Percentiles rank a stretch among this genome's conserved stretches.
These are phyloP conservation scores for Triplophysa dalaica DNA, from an alignment of 2,113 vertebrate genomes.

Conservation along the genomic window DNA sequence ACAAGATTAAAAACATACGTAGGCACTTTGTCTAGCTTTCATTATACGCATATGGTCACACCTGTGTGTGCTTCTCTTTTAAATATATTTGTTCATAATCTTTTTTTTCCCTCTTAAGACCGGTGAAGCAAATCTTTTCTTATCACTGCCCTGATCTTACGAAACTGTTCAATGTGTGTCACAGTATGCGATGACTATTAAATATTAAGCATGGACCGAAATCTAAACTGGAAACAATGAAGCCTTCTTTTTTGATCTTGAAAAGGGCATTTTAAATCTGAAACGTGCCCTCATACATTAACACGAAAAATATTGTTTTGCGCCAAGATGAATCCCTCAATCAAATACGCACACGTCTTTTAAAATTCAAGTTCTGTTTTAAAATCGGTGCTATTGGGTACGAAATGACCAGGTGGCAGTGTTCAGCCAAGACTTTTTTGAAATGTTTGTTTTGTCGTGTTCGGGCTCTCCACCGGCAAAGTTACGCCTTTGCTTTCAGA, in stretches of 20 bases:
- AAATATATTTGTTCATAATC: slow-evolving; percentile 35
- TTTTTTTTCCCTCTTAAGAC: slow-evolving; percentile 22
- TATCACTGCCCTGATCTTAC: slow-evolving; percentile 56
- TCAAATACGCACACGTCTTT: slow-evolving; percentile 34
- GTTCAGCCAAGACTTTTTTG: slow-evolving; percentile 29
- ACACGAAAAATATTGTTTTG: slow-evolving; percentile 33
- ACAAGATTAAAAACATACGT: slow-evolving; percentile 36
- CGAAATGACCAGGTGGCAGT: slow-evolving; percentile 43
- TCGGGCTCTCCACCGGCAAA: slow-evolving; percentile 46
- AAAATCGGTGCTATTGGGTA: slow-evolving; percentile 52
- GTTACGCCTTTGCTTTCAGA: slow-evolving; percentile 47
- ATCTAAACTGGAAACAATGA: slow-evolving; percentile 38
- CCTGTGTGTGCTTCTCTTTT: slow-evolving; percentile 12
- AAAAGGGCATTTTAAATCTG: slow-evolving; percentile 25
- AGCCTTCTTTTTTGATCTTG: not conserved
- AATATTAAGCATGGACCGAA: not conserved
- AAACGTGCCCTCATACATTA: slow-evolving; percentile 12
- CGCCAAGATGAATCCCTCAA: slow-evolving; percentile 37
- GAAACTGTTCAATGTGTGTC: slow-evolving; percentile 40
- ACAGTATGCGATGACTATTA: slow-evolving; percentile 31
- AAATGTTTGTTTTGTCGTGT: slow-evolving; percentile 22
- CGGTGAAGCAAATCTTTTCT: slow-evolving; percentile 49
- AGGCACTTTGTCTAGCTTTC: slow-evolving; percentile 46
- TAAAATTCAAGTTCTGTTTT: slow-evolving; percentile 21
- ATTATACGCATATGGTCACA: slow-evolving; percentile 2